Percentiles rank a stretch among this genome's conserved stretches.
phyloP scores from a whole-genome alignment of 2,888 invertebrate genomes.

The Rugalucina vietnamica region DNA sequence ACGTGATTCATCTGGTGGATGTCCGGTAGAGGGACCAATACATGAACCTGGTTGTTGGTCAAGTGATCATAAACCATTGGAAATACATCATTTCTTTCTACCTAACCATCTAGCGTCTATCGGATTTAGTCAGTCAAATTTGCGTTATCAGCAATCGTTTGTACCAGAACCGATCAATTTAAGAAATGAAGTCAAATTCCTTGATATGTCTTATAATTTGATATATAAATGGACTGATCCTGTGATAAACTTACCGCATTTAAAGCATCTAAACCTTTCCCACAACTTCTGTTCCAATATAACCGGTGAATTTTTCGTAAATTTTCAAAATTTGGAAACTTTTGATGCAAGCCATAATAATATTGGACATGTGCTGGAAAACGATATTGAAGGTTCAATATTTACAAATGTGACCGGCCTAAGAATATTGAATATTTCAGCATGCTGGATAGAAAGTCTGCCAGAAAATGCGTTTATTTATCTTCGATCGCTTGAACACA shows the following conservation, averaged over 20 bases:
- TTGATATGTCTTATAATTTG: not conserved
- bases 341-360: not conserved
- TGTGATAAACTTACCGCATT: not conserved
- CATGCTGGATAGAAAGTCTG: not conserved
- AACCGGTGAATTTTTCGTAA: not conserved
- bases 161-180: not conserved
- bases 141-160: not conserved
- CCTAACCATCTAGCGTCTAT: no score
- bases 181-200: no score
- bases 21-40: no score
- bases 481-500: not conserved
- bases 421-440: not conserved
- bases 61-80: no score
- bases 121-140: no score
- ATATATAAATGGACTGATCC: not conserved
- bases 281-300: not conserved
- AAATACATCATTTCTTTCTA: no score
- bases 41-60: no score
- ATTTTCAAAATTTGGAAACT: not conserved
- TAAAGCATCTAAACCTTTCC: not conserved
- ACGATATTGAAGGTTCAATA: not conserved
- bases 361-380: no score
- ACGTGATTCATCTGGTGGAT: no score
- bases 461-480: not conserved
- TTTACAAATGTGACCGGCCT: not conserved